Conservation (phyloP, 2,113 vertebrate genomes). For the Terrapene triunguis region DNA sequence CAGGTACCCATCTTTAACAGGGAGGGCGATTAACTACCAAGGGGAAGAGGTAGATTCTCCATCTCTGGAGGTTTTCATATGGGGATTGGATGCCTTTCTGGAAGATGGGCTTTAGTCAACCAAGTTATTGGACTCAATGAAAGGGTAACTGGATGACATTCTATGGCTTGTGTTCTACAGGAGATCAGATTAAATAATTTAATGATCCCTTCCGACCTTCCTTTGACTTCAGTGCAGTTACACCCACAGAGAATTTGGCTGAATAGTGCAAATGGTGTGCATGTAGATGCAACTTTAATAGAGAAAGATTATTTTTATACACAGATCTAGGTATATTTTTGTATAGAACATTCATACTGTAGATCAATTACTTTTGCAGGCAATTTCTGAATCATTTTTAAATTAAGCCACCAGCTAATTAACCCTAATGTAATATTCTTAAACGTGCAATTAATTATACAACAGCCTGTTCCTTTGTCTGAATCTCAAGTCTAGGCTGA, state of each 20-base stretch:
- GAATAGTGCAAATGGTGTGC: neutral
- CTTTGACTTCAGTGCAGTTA: neutral
- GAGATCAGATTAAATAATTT: neutral
- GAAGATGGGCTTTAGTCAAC: neutral
- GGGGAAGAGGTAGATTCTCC: neutral
- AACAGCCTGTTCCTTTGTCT: neutral
- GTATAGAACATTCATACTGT: neutral
- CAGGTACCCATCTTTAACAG: neutral
- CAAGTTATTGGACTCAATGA: neutral
- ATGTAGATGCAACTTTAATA: neutral
- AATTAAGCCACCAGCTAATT: neutral
- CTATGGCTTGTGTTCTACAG: neutral
- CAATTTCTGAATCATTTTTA: fast-evolving
- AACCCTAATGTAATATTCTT: neutral
- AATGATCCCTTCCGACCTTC: neutral
- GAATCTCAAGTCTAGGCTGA: neutral
- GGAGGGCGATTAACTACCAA: neutral
- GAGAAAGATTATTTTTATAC: neutral
- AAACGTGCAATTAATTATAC: neutral
- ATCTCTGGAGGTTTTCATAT: neutral
- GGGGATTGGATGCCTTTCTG: neutral
- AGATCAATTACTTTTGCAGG: neutral
- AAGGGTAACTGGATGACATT: neutral
- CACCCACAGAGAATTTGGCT: neutral
- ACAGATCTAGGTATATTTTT: neutral